Base-by-base conservation (phyloP, 2,888 invertebrate genomes). In the Drosophila meridionalis region DNA sequence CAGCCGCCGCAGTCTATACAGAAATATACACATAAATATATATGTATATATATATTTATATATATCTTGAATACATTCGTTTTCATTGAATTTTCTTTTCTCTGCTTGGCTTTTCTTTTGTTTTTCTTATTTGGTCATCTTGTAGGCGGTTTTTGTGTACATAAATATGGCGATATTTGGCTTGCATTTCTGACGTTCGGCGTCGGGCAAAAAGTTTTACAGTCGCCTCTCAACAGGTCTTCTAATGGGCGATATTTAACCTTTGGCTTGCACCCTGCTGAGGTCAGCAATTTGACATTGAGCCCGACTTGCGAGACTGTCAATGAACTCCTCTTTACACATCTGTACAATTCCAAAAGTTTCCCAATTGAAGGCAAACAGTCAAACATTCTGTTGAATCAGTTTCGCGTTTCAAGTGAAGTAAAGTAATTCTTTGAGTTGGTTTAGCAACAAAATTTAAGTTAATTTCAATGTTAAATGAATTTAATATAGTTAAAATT, bases 211-310 rank as follows among this genome's bases (percentile, higher is more conserved):
- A 62, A 69, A 76, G 42, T 65, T 74, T 63, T 58, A 9, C 50
- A 14, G 40, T 42, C 20, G 52, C 32, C 59, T 79, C 66, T 79
- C 85, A 89, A 87, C 85, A 85, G 85, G 89, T 85, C 85, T 73
- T 65, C 50, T 6, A 52, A 79, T 71, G 53, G n/a, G 28, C 45
- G 40, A 69, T 76, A 63, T 65, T 53, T 30, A 36, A 52, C 48
- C 57, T 66, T 57, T 63, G 26, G 53, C 40, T 57, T 74, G 50
- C 80, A 57, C 79, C 59, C 48, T 55, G 26, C 58, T 57, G 52
- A 82, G 89, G 85, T 85, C 85, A 76, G 59, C 71, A 38, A 67
- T 72, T 84, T 89, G 89, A 87, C 89, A 82, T 87, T 85, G 89
- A 73, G 68, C 79, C 50, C 38, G 56, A 61, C 56, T 42, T 20